Base-by-base conservation (phyloP, 2,113 vertebrate genomes). In the Bujurquina vittata region DNA sequence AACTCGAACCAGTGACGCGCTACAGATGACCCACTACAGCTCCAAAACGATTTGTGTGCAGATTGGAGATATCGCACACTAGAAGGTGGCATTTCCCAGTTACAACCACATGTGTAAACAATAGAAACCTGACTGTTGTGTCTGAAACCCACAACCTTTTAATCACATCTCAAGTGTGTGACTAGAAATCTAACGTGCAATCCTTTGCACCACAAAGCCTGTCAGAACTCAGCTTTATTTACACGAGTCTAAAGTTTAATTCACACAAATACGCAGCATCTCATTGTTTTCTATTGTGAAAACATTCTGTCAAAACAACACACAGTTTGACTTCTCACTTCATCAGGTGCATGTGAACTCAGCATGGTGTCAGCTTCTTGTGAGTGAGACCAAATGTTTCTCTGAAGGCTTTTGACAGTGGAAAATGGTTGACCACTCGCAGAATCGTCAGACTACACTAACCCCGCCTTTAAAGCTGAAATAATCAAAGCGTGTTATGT, bases 281-380 rank as follows among this genome's bases (percentile, higher is more conserved):
- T 40, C 79, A 35, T 18, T 81, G 29, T 58, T 69, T 69, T n/a
- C 4, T 9, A 11, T 54, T 1, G 20, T 43, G 0, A 26, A 62
- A 77, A 23, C 54, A 75, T 37, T 33, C 3, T 23, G 52, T 56
- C 65, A 57, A 58, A 58, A 40, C 55, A 75, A 37, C 73, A 58
- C 33, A 43, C 55, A 43, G 73, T 58, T 75, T 40, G 22, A 33
- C 10, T 26, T 33, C 52, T 58, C 33, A 76, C 17, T 75, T 79
- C 43, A 67, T 69, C 67, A 79, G 31, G 33, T 69, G 76, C 35
- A 81, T n/a, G 61, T 63, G 33, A 60, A 56, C 23, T 18, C 46
- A 72, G 67, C 26, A 72, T 72, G 26, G 20, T 72, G 65, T 17
- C 46, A 52, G 10, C 29, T 3, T 72, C 43, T 52, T 72, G 31